These are phyloP conservation scores for Lobophora halterata DNA, from an alignment of 2,888 invertebrate species.

Conservation along the genomic window DNA sequence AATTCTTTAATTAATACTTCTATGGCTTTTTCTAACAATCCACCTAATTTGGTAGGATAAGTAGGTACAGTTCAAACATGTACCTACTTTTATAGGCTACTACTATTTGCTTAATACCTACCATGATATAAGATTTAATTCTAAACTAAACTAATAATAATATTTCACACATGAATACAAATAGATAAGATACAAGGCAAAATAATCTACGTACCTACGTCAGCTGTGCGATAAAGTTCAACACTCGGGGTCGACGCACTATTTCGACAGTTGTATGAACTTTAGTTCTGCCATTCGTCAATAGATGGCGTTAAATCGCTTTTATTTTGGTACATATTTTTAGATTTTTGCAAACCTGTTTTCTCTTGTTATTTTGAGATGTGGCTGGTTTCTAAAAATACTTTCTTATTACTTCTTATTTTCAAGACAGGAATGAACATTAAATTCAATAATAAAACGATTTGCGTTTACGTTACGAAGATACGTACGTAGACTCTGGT, in stretches of 20 bases:
- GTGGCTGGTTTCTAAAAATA: slow-evolving; percentile 3
- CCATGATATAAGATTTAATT: slow-evolving; percentile 1
- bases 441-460: no score
- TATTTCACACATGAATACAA: no score
- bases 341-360: slow-evolving; percentile 1
- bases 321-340: slow-evolving; percentile 12
- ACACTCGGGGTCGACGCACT: slow-evolving; percentile 51
- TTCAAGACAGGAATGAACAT: no score
- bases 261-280: slow-evolving; percentile 71
- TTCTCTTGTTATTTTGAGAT: not conserved
- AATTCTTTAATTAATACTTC: no score
- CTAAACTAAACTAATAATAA: no score
- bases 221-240: slow-evolving; percentile 32
- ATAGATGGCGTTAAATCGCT: slow-evolving; percentile 44
- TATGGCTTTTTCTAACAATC: no score
- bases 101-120: not conserved
- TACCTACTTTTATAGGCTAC: not conserved
- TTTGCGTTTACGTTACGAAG: no score
- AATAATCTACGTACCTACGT: slow-evolving; percentile 35
- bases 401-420: no score
- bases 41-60: no score
- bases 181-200: no score
- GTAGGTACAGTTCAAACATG: no score
- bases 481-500: no score
- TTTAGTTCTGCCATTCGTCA: slow-evolving; percentile 52